These are phyloP conservation scores for Tachuris rubrigastra DNA, from an alignment of 2,113 vertebrate genomes.

Conservation along the genomic window DNA sequence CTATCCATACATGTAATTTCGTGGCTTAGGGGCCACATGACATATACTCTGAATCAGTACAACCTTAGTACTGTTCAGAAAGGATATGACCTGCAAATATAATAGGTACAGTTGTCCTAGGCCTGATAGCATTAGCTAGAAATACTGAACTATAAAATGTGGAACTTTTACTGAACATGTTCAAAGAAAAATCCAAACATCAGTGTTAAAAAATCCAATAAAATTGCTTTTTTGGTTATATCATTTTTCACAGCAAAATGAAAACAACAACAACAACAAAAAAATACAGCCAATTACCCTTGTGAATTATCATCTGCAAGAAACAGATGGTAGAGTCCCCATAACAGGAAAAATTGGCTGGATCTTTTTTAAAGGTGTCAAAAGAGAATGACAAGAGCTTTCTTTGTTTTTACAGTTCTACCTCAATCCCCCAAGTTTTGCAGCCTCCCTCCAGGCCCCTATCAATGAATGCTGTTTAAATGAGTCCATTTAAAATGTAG, in stretches of 20 bases:
- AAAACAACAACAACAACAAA: background rate
- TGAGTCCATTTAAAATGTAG: conserved; percentile 24
- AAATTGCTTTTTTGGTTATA: background rate
- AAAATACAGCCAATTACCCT: background rate
- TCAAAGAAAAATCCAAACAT: conserved; percentile 28
- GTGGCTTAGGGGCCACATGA: background rate
- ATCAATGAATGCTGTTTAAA: conserved; percentile 40
- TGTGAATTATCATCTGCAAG: background rate
- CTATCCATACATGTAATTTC: background rate
- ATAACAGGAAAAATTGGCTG: background rate
- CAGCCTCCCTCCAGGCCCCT: background rate
- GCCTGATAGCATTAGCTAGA: background rate
- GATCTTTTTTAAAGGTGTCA: background rate
- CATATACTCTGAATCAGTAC: background rate
- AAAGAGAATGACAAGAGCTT: background rate
- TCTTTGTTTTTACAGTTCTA: background rate
- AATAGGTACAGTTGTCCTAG: background rate
- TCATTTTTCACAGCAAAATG: background rate
- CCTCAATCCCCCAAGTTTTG: background rate
- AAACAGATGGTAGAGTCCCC: background rate
- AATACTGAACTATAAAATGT: background rate
- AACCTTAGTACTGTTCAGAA: background rate
- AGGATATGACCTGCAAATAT: background rate
- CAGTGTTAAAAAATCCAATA: background rate
- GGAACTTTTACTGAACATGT: background rate